A percentile compares a stretch with the other conserved stretches of the same genome.
phyloP scores from a whole-genome alignment of 2,113 vertebrate species.

The Empidonax alnorum region DNA sequence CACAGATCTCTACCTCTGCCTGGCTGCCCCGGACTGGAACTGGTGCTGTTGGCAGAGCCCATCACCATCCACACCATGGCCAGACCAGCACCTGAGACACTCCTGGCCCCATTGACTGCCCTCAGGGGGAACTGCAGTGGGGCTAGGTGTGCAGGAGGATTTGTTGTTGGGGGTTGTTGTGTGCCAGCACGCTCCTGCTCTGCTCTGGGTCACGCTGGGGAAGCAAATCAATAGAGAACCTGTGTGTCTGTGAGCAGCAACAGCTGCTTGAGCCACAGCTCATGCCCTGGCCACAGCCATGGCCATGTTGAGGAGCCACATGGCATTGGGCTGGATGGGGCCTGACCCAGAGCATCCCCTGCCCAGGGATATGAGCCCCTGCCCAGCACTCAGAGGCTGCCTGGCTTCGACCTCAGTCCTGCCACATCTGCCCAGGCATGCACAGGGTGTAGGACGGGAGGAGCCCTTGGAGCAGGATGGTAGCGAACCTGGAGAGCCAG shows the following conservation, averaged over 20 bases:
- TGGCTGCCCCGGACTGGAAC: background rate
- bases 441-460: background rate
- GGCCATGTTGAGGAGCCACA: background rate
- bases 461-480: background rate
- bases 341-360: background rate
- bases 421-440: rapidly evolving
- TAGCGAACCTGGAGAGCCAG: rapidly evolving
- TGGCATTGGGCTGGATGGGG: background rate
- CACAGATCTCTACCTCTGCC: no score
- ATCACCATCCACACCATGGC: background rate
- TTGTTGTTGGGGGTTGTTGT: background rate
- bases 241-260: background rate
- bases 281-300: rapidly evolving
- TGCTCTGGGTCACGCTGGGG: rapidly evolving
- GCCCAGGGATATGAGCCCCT: background rate
- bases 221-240: background rate
- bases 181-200: background rate
- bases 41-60: no score
- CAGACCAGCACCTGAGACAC: no score
- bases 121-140: rapidly evolving
- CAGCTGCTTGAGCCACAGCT: background rate
- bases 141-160: rapidly evolving
- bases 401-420: background rate
- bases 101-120: no score
- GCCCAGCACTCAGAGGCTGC: background rate